phyloP scores from a whole-genome alignment of 2,113 vertebrate species.

The Anoplopoma fimbria region DNA sequence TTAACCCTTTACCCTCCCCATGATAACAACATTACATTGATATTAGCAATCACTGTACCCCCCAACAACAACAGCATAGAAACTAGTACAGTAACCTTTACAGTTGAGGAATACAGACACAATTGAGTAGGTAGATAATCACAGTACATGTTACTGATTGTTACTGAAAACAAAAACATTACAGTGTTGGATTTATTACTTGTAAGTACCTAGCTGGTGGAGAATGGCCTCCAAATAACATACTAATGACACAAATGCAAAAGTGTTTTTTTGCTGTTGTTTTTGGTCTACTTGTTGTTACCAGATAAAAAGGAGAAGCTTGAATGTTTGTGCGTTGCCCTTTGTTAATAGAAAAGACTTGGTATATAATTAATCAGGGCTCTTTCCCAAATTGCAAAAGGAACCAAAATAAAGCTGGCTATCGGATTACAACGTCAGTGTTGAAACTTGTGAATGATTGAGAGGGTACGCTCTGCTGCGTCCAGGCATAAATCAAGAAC shows the following conservation, averaged over 20 bases:
- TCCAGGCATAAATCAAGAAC: constrained; percentile 43
- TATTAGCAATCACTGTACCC: background rate
- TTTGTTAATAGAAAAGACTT: background rate
- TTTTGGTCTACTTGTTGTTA: background rate
- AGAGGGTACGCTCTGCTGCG: constrained; percentile 49
- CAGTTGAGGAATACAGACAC: background rate
- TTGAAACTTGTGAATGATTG: constrained; percentile 32
- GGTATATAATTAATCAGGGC: background rate
- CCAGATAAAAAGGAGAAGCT: background rate
- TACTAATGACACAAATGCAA: background rate
- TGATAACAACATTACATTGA: background rate
- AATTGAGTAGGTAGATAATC: too few species aligned
- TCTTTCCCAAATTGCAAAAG: background rate
- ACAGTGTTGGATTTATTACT: background rate
- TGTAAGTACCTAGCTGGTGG: background rate
- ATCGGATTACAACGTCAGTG: background rate
- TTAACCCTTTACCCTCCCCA: background rate
- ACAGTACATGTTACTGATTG: background rate
- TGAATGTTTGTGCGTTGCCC: background rate
- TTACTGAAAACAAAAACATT: background rate
- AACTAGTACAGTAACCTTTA: background rate
- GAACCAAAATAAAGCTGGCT: background rate
- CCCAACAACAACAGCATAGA: background rate
- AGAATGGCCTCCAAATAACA: background rate
- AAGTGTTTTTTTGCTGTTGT: background rate